Base-by-base conservation (phyloP, 2,113 vertebrate genomes). In the Mastomys coucha region DNA sequence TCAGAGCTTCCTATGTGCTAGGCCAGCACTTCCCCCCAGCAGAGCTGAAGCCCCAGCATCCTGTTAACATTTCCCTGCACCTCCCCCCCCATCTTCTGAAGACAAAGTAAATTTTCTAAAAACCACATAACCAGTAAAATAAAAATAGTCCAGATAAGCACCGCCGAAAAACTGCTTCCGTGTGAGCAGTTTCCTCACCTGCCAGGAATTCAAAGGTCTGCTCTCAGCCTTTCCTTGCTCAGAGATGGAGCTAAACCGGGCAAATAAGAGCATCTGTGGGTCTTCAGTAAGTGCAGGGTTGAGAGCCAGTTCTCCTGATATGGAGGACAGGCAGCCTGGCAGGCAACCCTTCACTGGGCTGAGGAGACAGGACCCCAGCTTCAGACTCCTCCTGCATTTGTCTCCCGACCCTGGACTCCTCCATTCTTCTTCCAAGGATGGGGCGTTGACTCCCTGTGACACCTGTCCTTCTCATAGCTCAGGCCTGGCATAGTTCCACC, bases 161-260 rank as follows among this genome's bases (percentile, higher is more conserved):
- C 19, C 16, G 49, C 39, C 33, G 39, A 51, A 67, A 70, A 16
- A 9, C 39, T 2, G 2, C 28, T 13, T 0, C 13, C 1, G 1
- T 9, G 4, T 56, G 1, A 1, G 13, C 0, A 0, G 12, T 42
- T 24, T 72, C 33, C n/a, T 72, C 0, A 0, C 24, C 16, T 0
- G 0, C 69, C 6, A 45, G 78, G 53, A 49, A 58, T 10, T 7
- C 42, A 19, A 0, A 19, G 16, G 63, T 53, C 53, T n/a, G 7
- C 60, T 70, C 82, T 56, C 7, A 8, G 31, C 49, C 33, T 39
- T 39, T 80, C 36, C 26, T 7, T 22, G 42, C 31, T 56, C 22
- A 11, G 76, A 42, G 19, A 19, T 81, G 7, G 72, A 73, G 36
- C 42, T 0, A 0, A 36, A 26, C 42, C 88, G 39, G 31, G 28